phyloP scores from a whole-genome alignment of 2,797 vertebrate species.

The Thamnophis elegans region DNA sequence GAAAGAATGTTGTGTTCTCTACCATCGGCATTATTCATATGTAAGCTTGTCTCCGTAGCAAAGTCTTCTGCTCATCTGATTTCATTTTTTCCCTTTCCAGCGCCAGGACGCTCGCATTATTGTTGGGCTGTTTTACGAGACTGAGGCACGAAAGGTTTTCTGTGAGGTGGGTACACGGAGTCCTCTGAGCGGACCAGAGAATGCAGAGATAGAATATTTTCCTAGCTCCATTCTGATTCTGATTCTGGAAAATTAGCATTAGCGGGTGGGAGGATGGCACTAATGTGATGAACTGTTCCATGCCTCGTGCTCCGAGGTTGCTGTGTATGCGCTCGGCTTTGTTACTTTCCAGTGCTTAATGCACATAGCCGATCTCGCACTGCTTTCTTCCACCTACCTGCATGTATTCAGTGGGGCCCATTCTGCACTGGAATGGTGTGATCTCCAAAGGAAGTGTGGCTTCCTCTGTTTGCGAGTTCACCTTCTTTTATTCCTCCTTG shows the following conservation, averaged over 20 bases:
- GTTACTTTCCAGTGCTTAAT: too few relatives aligned
- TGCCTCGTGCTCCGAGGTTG: neutral
- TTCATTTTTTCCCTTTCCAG: conserved; percentile 61
- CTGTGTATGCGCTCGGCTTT: neutral
- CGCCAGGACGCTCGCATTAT: conserved; percentile 94
- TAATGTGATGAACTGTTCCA: neutral
- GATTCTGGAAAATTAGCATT: neutral
- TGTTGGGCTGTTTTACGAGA: conserved; percentile 95
- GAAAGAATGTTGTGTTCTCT: neutral
- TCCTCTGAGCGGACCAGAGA: too few relatives aligned
- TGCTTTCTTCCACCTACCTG: neutral
- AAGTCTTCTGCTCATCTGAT: neutral
- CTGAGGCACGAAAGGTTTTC: conserved; percentile 93
- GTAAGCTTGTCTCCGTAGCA: neutral
- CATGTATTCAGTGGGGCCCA: neutral
- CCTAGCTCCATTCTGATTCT: neutral
- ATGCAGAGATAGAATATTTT: too few relatives aligned
- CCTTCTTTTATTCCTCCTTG: neutral
- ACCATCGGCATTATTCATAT: neutral
- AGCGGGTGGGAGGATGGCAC: neutral
- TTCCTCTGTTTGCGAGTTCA: neutral
- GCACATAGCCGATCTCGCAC: neutral
- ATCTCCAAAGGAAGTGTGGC: neutral
- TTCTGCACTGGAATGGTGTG: neutral
- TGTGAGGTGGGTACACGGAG: conserved; percentile 80